These are phyloP conservation scores for Simalia tracyae DNA, from an alignment of 2,797 vertebrate species.

Conservation along the genomic window DNA sequence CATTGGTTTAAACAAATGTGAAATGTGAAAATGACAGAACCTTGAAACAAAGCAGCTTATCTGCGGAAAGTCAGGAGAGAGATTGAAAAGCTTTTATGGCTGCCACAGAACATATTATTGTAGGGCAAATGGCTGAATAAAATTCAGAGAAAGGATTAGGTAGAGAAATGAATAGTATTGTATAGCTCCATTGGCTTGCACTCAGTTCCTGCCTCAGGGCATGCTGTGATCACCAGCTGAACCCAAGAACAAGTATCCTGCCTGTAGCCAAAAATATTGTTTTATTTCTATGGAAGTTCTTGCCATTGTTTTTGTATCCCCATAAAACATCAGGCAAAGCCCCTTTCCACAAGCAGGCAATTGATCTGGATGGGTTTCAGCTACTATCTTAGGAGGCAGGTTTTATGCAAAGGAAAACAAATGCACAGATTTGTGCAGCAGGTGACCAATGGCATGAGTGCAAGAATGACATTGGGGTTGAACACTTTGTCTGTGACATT, in stretches of 20 bases:
- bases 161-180: constrained; percentile 16
- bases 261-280: neutral
- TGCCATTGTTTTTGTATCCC: neutral
- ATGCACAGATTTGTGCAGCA: neutral
- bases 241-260: neutral
- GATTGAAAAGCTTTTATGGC: constrained; percentile 22
- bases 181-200: constrained; percentile 21
- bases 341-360: neutral
- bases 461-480: constrained; percentile 17
- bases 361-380: constrained; percentile 1
- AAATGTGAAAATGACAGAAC: neutral
- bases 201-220: constrained; percentile 10
- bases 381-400: constrained; percentile 6
- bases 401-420: constrained; percentile 11
- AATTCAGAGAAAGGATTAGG: constrained; percentile 34
- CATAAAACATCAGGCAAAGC: constrained; percentile 1
- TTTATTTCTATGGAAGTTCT: neutral
- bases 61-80: constrained; percentile 22
- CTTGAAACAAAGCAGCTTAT: constrained; percentile 22
- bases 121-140: constrained; percentile 46
- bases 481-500: constrained; percentile 10
- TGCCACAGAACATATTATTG: constrained; percentile 5
- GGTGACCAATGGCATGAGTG: neutral
- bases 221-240: constrained; percentile 17
- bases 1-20: neutral